Evolutionary conservation across 2,888 invertebrate genomes (phyloP).

Genomic region (Lottia gigantea): DNA sequence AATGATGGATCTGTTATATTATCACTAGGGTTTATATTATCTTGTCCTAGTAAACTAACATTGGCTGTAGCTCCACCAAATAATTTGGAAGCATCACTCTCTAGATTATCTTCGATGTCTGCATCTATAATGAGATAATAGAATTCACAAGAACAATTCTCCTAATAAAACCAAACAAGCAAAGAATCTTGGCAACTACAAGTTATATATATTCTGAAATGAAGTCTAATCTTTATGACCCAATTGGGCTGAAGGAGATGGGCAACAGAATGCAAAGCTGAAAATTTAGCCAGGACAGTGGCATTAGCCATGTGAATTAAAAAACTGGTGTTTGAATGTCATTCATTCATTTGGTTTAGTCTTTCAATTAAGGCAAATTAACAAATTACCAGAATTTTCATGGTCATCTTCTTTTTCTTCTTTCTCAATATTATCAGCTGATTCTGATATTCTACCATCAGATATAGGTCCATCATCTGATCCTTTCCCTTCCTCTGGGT

Average conservation of each 20-base stretch:
- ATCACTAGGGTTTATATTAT: background rate
- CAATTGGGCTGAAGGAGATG: too few relatives aligned
- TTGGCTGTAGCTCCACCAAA: background rate
- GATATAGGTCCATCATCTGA: conserved; percentile 29
- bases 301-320: too few relatives aligned
- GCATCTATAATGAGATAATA: conserved; percentile 56
- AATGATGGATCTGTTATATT: background rate
- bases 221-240: too few relatives aligned
- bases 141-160: background rate
- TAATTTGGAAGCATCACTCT: conserved; percentile 55
- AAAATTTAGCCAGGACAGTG: too few relatives aligned
- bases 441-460: conserved; percentile 29
- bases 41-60: background rate
- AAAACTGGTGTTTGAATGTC: too few relatives aligned
- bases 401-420: conserved; percentile 9
- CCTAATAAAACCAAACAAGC: too few relatives aligned
- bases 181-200: too few relatives aligned
- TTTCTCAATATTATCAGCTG: background rate
- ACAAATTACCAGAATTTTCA: background rate
- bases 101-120: conserved; percentile 67
- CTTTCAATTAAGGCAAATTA: too few relatives aligned
- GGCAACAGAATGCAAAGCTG: too few relatives aligned
- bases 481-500: conserved; percentile 30
- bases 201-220: too few relatives aligned
- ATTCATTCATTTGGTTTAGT: too few relatives aligned